phyloP scores from a whole-genome alignment of 2,888 invertebrate genomes.

The Branchipolynoe longqiensis region DNA sequence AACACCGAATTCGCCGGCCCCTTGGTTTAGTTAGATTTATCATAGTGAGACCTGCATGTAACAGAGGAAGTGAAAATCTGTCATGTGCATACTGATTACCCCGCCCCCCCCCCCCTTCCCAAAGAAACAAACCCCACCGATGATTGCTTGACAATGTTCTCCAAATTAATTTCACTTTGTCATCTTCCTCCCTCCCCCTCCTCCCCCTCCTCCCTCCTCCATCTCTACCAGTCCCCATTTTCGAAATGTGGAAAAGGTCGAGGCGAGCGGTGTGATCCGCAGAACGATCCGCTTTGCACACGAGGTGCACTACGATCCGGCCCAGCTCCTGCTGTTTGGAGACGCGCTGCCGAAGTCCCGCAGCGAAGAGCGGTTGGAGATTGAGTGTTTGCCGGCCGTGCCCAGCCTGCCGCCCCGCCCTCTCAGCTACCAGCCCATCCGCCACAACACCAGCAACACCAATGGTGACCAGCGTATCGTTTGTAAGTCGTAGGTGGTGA shows the following conservation, averaged over 20 bases:
- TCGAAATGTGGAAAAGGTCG: not conserved
- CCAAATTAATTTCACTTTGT: too few relatives aligned
- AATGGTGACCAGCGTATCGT: not conserved
- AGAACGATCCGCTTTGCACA: slow-evolving; percentile 36
- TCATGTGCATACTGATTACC: too few relatives aligned
- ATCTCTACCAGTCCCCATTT: slow-evolving; percentile 27
- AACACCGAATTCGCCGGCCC: too few relatives aligned
- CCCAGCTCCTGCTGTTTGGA: slow-evolving; percentile 18
- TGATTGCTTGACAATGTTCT: too few relatives aligned
- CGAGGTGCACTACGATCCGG: slow-evolving; percentile 4
- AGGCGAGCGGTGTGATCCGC: not conserved
- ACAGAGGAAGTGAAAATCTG: too few relatives aligned
- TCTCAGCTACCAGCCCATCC: not conserved
- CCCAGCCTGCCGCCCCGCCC: slow-evolving; percentile 14
- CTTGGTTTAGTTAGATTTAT: too few relatives aligned
- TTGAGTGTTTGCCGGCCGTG: not conserved
- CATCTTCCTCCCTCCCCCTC: not conserved
- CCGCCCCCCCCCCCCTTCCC: too few relatives aligned
- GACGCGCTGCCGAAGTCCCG: not conserved
- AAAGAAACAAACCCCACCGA: too few relatives aligned
- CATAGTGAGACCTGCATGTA: too few relatives aligned
- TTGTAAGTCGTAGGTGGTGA: slow-evolving; percentile 28
- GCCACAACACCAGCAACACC: too few relatives aligned
- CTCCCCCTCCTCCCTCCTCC: not conserved
- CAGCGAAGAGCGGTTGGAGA: slow-evolving; percentile 34